These are phyloP conservation scores for Perizoma flavofasciatum DNA, from an alignment of 2,888 invertebrate species.

Conservation along the genomic window DNA sequence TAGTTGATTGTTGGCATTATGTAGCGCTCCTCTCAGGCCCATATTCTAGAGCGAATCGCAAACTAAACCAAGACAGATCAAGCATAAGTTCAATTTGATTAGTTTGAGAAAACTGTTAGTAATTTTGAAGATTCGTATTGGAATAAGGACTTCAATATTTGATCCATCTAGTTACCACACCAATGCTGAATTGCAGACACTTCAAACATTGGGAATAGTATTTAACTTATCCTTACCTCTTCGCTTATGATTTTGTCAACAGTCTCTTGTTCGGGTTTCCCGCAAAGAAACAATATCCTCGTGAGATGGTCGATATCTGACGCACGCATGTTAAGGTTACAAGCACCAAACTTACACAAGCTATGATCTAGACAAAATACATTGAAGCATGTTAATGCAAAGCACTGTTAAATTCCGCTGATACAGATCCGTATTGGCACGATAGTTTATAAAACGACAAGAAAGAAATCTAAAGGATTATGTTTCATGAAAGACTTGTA, in stretches of 20 bases:
- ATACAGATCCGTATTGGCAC: constrained; percentile 30
- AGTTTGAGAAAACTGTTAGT: no score
- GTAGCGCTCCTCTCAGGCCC: no score
- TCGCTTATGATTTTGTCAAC: constrained; percentile 93
- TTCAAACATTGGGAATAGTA: no score
- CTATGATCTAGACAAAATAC: constrained; percentile 54
- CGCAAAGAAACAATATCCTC: constrained; percentile 93
- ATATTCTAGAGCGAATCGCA: no score
- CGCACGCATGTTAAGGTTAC: constrained; percentile 81
- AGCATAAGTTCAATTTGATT: no score
- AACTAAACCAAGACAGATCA: no score
- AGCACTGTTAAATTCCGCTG: constrained; percentile 41
- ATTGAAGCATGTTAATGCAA: constrained; percentile 61
- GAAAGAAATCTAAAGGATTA: no score
- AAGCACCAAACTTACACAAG: constrained; percentile 80
- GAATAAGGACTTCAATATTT: no score
- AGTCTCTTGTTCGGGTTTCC: constrained; percentile 92
- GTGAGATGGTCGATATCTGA: constrained; percentile 96
- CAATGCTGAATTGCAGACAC: no score
- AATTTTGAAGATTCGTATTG: no score
- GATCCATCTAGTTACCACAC: not conserved
- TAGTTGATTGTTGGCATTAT: no score
- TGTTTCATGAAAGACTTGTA: no score
- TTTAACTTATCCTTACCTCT: constrained; percentile 86
- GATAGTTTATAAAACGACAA: not conserved